A percentile compares a stretch with the other conserved stretches of the same genome.
Conservation (phyloP, 2,888 invertebrate genomes). For the Hetaerina titia region DNA sequence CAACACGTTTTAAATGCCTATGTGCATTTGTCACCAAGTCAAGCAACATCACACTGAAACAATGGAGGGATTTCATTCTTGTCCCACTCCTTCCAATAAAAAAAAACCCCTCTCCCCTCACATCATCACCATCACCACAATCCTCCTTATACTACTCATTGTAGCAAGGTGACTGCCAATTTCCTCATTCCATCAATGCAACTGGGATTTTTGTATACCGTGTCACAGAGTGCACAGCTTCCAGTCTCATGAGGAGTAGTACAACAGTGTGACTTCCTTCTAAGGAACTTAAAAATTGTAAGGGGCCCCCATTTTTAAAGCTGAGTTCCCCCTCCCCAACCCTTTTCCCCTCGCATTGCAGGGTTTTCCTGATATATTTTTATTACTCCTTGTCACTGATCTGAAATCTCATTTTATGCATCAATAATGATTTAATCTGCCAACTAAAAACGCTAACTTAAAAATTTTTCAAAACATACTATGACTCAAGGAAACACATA, state of each 20-base stretch:
- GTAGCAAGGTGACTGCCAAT: not conserved
- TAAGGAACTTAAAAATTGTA: constrained; percentile 8
- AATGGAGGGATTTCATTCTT: not conserved
- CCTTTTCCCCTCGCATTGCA: not conserved
- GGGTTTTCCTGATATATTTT: not conserved
- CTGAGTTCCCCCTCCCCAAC: not conserved
- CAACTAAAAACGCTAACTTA: constrained; percentile 37
- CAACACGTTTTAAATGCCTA: not conserved
- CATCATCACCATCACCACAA: not conserved
- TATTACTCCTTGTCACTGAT: not conserved
- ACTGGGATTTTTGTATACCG: not conserved
- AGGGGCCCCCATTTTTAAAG: not conserved
- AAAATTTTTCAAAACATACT: constrained; percentile 10
- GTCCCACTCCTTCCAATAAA: not conserved
- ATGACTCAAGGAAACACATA: constrained; percentile 51
- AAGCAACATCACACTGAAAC: not conserved
- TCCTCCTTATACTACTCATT: not conserved
- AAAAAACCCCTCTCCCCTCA: not conserved
- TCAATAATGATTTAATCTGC: not conserved
- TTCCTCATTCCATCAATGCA: not conserved
- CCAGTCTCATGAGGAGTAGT: not conserved
- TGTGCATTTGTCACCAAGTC: constrained; percentile 6
- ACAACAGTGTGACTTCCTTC: constrained; percentile 20
- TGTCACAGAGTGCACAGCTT: not conserved
- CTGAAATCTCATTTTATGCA: not conserved